Conservation (phyloP, 2,888 invertebrate genomes). For the Sericinus montela region DNA sequence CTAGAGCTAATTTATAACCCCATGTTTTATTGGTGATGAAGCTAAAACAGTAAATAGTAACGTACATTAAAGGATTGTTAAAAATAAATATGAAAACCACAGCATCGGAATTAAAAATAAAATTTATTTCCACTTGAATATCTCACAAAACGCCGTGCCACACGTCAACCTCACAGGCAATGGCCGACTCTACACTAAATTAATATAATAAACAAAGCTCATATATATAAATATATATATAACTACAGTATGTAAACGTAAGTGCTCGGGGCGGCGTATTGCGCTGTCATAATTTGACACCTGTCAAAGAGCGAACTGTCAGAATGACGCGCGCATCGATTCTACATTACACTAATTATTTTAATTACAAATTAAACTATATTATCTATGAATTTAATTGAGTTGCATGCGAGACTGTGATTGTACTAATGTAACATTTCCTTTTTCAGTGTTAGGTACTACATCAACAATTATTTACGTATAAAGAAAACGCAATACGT, state of each 20-base stretch:
- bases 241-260: slow-evolving; percentile 61
- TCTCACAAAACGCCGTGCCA: slow-evolving; percentile 64
- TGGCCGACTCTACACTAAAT: slow-evolving; percentile 53
- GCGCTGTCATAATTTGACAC: slow-evolving; percentile 18
- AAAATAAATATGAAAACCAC: slow-evolving; percentile 31
- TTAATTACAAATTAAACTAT: too few relatives aligned
- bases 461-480: neutral
- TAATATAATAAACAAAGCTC: slow-evolving; percentile 66
- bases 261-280: slow-evolving; percentile 29
- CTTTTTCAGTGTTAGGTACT: neutral
- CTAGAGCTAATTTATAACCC: too few relatives aligned
- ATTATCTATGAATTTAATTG: neutral
- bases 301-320: neutral
- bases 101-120: slow-evolving; percentile 73
- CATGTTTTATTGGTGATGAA: too few relatives aligned
- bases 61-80: too few relatives aligned
- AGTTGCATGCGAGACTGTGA: neutral
- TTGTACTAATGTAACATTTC: neutral
- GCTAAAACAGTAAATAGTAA: too few relatives aligned
- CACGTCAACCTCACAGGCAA: slow-evolving; percentile 46
- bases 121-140: slow-evolving; percentile 76
- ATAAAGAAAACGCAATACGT: slow-evolving; percentile 31
- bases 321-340: neutral
- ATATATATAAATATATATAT: slow-evolving; percentile 68
- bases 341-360: neutral